These are phyloP conservation scores for Heterotis niloticus DNA, from an alignment of 2,113 vertebrate genomes.

Conservation along the genomic window DNA sequence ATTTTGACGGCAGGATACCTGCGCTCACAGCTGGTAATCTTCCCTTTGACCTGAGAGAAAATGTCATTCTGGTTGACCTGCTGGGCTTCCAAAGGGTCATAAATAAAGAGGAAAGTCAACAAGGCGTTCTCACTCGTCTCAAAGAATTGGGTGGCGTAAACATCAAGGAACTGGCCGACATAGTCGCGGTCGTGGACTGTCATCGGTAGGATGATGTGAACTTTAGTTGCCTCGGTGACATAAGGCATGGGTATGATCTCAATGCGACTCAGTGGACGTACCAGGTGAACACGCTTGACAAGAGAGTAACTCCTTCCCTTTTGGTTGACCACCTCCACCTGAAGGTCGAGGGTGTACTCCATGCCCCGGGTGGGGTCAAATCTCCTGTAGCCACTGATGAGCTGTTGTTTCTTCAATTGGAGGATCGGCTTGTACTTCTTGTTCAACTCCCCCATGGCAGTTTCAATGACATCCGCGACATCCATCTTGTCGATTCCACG, in stretches of 20 bases:
- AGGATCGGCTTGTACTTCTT: slow-evolving; percentile 82
- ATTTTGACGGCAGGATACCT: slow-evolving; percentile 80
- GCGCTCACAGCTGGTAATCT: slow-evolving; percentile 75
- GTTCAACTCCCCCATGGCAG: slow-evolving; percentile 81
- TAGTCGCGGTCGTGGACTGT: slow-evolving; percentile 65
- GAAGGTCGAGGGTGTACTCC: slow-evolving; percentile 91
- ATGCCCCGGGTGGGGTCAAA: slow-evolving; percentile 89
- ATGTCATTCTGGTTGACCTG: slow-evolving; percentile 84
- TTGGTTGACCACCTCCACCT: slow-evolving; percentile 81
- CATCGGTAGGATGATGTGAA: slow-evolving; percentile 85
- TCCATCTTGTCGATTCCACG: slow-evolving; percentile 74
- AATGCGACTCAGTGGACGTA: slow-evolving; percentile 84
- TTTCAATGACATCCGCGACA: slow-evolving; percentile 75
- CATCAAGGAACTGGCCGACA: slow-evolving; percentile 73
- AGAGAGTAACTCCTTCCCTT: slow-evolving; percentile 80
- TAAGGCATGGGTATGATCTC: slow-evolving; percentile 98
- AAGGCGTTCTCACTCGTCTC: slow-evolving; percentile 79
- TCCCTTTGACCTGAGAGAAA: slow-evolving; percentile 79
- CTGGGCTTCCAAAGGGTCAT: slow-evolving; percentile 90
- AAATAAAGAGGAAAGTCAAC: slow-evolving; percentile 88
- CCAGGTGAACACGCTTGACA: slow-evolving; percentile 82
- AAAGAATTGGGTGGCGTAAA: slow-evolving; percentile 72
- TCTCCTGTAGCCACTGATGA: slow-evolving; percentile 90
- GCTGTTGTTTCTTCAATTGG: slow-evolving; percentile 77
- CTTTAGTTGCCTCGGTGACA: slow-evolving; percentile 87